phyloP scores from a whole-genome alignment of 2,113 vertebrate genomes.

The Sciurus niger region DNA sequence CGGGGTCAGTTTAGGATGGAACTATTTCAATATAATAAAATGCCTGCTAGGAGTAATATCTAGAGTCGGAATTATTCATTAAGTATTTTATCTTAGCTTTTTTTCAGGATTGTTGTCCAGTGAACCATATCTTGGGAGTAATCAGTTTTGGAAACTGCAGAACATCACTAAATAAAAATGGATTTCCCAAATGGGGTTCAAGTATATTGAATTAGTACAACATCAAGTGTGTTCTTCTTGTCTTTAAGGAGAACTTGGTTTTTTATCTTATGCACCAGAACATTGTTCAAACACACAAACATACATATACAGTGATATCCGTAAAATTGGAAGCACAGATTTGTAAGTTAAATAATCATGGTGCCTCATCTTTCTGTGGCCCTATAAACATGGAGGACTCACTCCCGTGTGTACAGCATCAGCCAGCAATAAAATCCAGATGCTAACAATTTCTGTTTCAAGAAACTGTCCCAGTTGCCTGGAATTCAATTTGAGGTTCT shows the following conservation, averaged over 20 bases:
- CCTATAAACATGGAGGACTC: neutral
- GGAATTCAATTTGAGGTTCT: neutral
- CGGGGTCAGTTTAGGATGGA: neutral
- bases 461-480: neutral
- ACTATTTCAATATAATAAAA: constrained; percentile 26
- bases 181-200: neutral
- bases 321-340: neutral
- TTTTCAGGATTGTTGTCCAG: neutral
- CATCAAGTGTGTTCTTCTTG: neutral
- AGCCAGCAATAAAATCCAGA: neutral
- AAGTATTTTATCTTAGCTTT: neutral
- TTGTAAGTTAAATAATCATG: neutral
- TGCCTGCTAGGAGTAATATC: neutral
- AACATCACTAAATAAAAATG: neutral
- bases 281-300: neutral
- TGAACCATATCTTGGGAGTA: neutral
- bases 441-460: neutral
- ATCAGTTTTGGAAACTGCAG: constrained; percentile 11
- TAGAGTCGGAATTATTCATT: neutral
- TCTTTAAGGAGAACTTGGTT: neutral
- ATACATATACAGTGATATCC: too few relatives aligned
- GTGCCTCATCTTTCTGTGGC: neutral
- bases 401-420: neutral
- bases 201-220: neutral
- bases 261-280: neutral